phyloP scores from a whole-genome alignment of 1,140 invertebrate genomes.

The Achatina immaculata region DNA sequence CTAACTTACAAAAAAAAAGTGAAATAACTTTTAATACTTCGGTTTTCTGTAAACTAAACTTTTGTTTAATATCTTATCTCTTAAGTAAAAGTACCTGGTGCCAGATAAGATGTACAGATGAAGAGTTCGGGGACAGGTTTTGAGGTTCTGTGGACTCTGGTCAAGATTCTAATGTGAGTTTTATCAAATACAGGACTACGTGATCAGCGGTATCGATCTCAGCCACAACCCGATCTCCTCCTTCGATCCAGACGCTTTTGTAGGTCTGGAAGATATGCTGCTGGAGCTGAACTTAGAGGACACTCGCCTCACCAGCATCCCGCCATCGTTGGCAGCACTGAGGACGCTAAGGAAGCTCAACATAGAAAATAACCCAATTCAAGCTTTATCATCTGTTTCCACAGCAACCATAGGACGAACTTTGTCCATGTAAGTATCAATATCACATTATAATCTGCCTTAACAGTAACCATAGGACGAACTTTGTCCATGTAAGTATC shows the following conservation, averaged over 20 bases:
- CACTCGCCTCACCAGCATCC: neutral
- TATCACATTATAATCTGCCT: neutral
- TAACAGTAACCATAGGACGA: neutral
- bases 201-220: neutral
- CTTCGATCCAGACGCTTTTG: neutral
- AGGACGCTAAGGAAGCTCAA: neutral
- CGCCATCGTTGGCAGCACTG: neutral
- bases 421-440: neutral
- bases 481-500: conserved; percentile 1
- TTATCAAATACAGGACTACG: neutral
- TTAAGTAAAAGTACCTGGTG: no score
- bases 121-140: no score
- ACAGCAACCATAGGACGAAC: neutral
- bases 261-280: neutral
- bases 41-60: no score
- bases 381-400: neutral
- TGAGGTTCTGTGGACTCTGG: no score
- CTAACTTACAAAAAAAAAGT: no score
- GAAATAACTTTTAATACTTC: no score
- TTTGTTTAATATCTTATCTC: no score
- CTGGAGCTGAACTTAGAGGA: conserved; percentile 19
- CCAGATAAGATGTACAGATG: no score
- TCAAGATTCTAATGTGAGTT: neutral
- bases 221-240: neutral
- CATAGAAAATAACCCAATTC: conserved; percentile 1